Evolutionary conservation across 2,797 vertebrate species (phyloP).

Genomic region (Propithecus deckenii): DNA sequence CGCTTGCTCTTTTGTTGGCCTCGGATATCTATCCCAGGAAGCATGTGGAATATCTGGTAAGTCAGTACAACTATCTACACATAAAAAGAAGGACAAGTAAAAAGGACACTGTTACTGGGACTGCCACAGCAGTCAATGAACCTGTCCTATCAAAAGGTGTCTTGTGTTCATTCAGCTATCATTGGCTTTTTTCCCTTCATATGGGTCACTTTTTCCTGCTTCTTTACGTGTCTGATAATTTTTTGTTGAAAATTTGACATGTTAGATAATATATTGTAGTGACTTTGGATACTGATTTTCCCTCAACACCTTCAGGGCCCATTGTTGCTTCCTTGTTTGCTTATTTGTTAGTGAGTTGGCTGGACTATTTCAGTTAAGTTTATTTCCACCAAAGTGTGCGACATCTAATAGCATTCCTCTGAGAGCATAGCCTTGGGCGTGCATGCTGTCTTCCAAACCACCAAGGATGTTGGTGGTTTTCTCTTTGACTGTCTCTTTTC

Average conservation of each 20-base stretch:
- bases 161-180: not conserved
- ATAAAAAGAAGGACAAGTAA: not conserved
- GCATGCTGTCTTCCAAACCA: not conserved
- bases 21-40: accelerated
- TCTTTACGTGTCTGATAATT: not conserved
- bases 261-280: not conserved
- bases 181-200: not conserved
- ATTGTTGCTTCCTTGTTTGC: not conserved
- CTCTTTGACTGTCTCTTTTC: not conserved
- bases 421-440: not conserved
- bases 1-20: accelerated
- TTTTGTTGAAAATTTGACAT: not conserved
- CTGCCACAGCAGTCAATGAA: not conserved
- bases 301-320: not conserved
- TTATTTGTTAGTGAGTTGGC: not conserved
- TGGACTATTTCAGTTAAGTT: not conserved
- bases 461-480: not conserved
- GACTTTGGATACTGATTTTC: not conserved
- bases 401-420: not conserved
- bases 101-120: not conserved
- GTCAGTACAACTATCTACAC: conserved; percentile 39
- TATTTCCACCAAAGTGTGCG: not conserved
- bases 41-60: conserved; percentile 55
- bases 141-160: not conserved
- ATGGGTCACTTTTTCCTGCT: not conserved